phyloP scores from a whole-genome alignment of 1,140 invertebrate genomes.

The Drosophila yakuba region DNA sequence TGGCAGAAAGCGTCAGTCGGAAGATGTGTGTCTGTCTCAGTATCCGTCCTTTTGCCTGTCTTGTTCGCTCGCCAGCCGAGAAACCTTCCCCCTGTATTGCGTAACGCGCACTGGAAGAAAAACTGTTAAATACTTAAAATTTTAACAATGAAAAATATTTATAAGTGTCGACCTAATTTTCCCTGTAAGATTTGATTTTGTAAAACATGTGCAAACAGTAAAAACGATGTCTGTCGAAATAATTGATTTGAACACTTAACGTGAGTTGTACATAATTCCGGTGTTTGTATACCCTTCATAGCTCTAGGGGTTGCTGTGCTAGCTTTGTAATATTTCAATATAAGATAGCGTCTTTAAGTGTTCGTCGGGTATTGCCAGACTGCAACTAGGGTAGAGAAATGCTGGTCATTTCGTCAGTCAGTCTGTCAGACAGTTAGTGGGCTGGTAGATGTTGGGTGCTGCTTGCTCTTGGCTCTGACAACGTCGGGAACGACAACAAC shows the following conservation, averaged over 20 bases:
- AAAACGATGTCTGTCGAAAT: too few species aligned
- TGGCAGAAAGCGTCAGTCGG: slow-evolving; percentile 74
- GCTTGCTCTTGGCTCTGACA: slow-evolving; percentile 30
- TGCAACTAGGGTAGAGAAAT: slow-evolving; percentile 42
- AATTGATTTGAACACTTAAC: too few species aligned
- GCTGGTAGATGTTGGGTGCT: slow-evolving; percentile 28
- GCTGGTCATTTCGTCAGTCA: slow-evolving; percentile 58
- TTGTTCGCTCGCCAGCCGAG: not conserved
- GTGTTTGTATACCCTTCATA: too few species aligned
- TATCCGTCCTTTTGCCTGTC: slow-evolving; percentile 20
- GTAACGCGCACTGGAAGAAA: slow-evolving; percentile 36
- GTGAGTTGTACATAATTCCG: too few species aligned
- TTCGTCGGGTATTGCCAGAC: not conserved
- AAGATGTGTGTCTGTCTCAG: slow-evolving; percentile 55
- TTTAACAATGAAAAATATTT: too few species aligned
- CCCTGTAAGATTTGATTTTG: not conserved
- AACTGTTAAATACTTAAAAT: not conserved
- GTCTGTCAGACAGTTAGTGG: slow-evolving; percentile 37
- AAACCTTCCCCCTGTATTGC: slow-evolving; percentile 17
- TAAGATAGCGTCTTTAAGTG: slow-evolving; percentile 7
- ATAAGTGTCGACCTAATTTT: too few species aligned
- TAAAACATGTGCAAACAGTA: not conserved
- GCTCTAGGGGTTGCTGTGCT: too few species aligned
- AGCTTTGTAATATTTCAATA: not conserved
- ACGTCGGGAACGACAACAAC: slow-evolving; percentile 49